Conservation (phyloP, 2,888 invertebrate species). For the Heliconius sara region DNA sequence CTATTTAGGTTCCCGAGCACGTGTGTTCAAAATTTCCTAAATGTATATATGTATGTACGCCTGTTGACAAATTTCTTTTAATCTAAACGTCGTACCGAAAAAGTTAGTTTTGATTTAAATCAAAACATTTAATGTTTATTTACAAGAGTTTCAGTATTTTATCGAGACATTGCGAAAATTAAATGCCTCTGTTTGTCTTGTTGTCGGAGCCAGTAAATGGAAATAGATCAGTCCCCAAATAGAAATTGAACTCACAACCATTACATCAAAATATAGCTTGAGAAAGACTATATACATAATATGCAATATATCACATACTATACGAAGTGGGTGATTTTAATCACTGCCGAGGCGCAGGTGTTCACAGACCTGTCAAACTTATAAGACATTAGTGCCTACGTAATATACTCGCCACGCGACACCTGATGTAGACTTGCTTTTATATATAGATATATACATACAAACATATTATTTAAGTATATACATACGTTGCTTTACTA, state of each 20-base stretch:
- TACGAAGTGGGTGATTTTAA: slow-evolving; percentile 23
- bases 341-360: slow-evolving; percentile 35
- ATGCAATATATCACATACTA: neutral
- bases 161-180: neutral
- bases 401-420: slow-evolving; percentile 22
- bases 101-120: no score
- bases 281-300: neutral
- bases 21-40: no score
- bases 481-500: neutral
- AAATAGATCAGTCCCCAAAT: neutral
- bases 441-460: neutral
- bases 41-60: no score
- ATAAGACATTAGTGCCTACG: slow-evolving; percentile 37
- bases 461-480: neutral
- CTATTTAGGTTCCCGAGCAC: no score
- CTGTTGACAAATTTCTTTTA: no score
- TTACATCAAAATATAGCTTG: neutral
- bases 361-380: slow-evolving; percentile 42
- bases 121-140: no score
- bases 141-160: no score
- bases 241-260: neutral
- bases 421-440: neutral
- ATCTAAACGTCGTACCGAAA: no score
- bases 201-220: neutral
- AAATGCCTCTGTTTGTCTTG: neutral